Evolutionary conservation across 2,113 vertebrate species (phyloP).

Genomic region (Telmatochromis brichardi): DNA sequence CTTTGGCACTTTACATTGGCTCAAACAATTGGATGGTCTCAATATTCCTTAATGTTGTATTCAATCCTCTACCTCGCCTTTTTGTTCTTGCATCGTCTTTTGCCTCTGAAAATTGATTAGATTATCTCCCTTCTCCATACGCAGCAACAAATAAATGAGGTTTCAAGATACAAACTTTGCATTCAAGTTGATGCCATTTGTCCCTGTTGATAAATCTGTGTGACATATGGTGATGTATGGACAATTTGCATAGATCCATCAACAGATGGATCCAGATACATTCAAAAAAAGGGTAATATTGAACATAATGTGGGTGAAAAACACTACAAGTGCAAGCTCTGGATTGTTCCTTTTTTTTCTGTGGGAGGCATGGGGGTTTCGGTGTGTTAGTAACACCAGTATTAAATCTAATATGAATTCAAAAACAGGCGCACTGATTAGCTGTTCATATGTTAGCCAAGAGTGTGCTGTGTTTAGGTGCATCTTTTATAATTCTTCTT

Average conservation of each 20-base stretch:
- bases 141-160: constrained; percentile 22
- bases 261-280: background rate
- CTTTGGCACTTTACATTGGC: constrained; percentile 88
- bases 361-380: background rate
- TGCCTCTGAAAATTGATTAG: constrained; percentile 65
- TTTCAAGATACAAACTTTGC: constrained; percentile 32
- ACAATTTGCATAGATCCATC: constrained; percentile 17
- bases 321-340: background rate
- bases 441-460: background rate
- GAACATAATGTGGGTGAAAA: background rate
- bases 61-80: constrained; percentile 73
- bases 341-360: background rate
- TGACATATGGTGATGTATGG: constrained; percentile 12
- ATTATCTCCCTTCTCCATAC: constrained; percentile 61
- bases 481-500: background rate
- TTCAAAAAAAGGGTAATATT: background rate
- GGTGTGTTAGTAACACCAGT: background rate
- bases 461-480: background rate
- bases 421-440: background rate
- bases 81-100: constrained; percentile 71
- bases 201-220: constrained; percentile 20
- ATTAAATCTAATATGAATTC: background rate
- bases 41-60: constrained; percentile 83
- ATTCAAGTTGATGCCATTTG: constrained; percentile 33
- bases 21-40: constrained; percentile 89